Percentiles rank a stretch among this genome's conserved stretches.
Evolutionary conservation across 2,797 vertebrate species (phyloP).

Genomic region (Neoniphon sammara): DNA sequence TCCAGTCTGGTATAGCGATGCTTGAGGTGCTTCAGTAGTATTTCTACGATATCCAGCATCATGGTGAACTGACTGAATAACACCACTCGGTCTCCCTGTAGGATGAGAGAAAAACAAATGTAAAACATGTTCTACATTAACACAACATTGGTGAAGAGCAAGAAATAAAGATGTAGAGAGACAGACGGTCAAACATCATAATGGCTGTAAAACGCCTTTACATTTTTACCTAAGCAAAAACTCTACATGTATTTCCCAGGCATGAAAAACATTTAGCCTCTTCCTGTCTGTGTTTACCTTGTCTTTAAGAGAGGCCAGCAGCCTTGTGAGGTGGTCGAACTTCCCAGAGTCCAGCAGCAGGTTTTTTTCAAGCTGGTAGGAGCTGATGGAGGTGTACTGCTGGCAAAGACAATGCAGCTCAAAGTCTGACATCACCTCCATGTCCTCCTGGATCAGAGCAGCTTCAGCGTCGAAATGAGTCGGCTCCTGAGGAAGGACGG

Average conservation of each 20-base stretch:
- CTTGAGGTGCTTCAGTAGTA: conserved; percentile 89
- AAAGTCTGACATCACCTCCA: conserved; percentile 99
- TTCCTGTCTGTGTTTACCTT: conserved; percentile 80
- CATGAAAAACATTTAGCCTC: not conserved
- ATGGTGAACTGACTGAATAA: conserved; percentile 99
- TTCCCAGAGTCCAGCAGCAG: conserved; percentile 95
- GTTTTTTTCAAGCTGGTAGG: conserved; percentile 87
- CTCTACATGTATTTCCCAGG: not conserved
- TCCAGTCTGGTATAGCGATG: conserved; percentile 92
- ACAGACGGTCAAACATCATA: not conserved
- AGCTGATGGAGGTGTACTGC: conserved; percentile 87
- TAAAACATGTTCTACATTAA: not conserved
- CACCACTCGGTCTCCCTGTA: conserved; percentile 92
- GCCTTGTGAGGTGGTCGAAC: conserved; percentile 85
- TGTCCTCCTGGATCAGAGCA: conserved; percentile 95
- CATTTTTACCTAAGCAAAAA: not conserved
- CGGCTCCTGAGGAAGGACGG: conserved; percentile 85
- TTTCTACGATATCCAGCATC: conserved; percentile 96
- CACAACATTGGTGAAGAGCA: no score
- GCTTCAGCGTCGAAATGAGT: conserved; percentile 92
- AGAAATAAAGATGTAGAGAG: not conserved
- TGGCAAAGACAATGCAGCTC: conserved; percentile 93
- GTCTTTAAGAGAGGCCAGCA: conserved; percentile 88
- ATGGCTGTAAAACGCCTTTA: not conserved
- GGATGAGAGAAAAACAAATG: not conserved